Base-by-base conservation (phyloP, 35 echinoderm and acorn worm genomes). In the Amphiura filiformis region DNA sequence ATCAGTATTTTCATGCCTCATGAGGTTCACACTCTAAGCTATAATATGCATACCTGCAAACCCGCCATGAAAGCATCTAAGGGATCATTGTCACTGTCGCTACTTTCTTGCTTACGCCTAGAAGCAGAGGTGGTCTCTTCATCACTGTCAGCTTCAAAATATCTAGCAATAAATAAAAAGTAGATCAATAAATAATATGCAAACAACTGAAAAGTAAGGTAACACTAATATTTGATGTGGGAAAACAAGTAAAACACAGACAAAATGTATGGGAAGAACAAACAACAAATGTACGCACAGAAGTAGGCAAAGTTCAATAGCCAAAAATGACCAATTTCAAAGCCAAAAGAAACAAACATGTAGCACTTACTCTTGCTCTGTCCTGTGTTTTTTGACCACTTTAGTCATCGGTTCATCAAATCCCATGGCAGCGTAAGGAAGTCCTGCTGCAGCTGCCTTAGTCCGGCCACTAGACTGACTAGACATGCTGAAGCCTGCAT, bases 31-130 rank as follows among this genome's bases (percentile, higher is more conserved):
- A 81, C 38, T 37, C 3, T 81, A 13, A 81, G 28, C 75, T 26
- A 11, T 42, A 32, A 13, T 1, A 30, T 32, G 1, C 82, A 83
- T 78, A 93, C 94, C 82, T 96, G 61, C 9, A 97, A 76, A 36
- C 95, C 95, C 1, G 95, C 89, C 95, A 97, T 97, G 75, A 97
- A 97, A 0, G 91, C 95, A 94, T 97, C 92, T 31, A 97, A 40
- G 0, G 95, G 86, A 56, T 94, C 92, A 28, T n/a, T n/a, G n/a
- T 94, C 92, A 36, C 82, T 84, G 40, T 89, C 86, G 39, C 87
- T 87, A 0, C 84, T 86, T 41, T 95, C 89, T 32, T 88, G 39
- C 79, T 86, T 89, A 35, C 81, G 77, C 0, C 38, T 82, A 18
- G 34, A 33, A 20, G 57, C 20, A 11, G 13, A 76, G 38, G 31